Evolutionary conservation across 2,888 invertebrate species (phyloP), one percentile per base, ranked within the genome.

Genomic region (Diarsia dahlii): DNA sequence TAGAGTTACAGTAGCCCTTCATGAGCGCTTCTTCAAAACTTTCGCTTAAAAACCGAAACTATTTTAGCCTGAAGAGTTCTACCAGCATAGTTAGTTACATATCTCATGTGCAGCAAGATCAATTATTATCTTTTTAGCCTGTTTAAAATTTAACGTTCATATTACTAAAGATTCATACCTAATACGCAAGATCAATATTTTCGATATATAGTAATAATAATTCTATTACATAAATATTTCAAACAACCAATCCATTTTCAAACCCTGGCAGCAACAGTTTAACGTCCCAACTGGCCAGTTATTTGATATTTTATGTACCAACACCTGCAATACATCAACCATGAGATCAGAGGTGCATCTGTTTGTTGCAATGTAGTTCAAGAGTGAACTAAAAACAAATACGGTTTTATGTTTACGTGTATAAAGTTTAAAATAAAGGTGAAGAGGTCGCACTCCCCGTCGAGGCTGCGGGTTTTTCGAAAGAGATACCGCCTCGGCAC

Each of bases 221-320:
- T 20, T 2, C 34, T 18, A 23, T 28, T 48, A 58, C 39, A 39
- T 18, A n/a, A 63, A 39, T 56, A 68, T 23, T 46, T 70, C 28
- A 64, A 28, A 28, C 20, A 54, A 48, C 54, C 48, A 54, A 62
- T 81, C 60, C 76, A 68, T 77, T 45, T 54, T 5, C 67, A 56
- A 52, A 1, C 67, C 71, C 81, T 83, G 87, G 82, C 85, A 76
- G n/a, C 78, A 72, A 70, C 76, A 63, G 66, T 34, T 71, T 62
- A 15, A 64, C 46, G 78, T 54, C 50, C 46, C n/a, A 48, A 39
- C 69, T 54, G 54, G 54, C n/a, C 23, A 64, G 81, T 62, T 54
- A 70, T 60, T 50, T 18, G 76, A 76, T 73, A 81, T 81, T 76
- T 70, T 65, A 84, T 82, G 76, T 64, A 70, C 62, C 81, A 76